These are phyloP conservation scores for Chrysoperla carnea DNA, from an alignment of 1,140 invertebrate species.

Conservation along the genomic window DNA sequence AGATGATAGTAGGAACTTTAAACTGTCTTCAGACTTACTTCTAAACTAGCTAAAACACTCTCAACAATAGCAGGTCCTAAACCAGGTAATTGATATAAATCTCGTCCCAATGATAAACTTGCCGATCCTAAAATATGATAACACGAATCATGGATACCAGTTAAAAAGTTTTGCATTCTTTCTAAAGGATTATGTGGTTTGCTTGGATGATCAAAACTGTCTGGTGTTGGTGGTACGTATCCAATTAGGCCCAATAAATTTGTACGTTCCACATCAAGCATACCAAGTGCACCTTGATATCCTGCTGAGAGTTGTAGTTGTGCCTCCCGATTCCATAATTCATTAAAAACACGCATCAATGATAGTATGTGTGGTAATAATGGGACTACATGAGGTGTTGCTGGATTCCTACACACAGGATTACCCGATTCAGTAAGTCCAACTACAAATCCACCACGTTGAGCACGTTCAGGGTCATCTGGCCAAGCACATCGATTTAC, in stretches of 20 bases:
- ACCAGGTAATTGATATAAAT: slow-evolving; percentile 57
- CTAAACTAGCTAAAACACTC: slow-evolving; percentile 49
- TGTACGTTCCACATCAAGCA: slow-evolving; percentile 50
- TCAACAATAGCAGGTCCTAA: slow-evolving; percentile 37
- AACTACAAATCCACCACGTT: slow-evolving; percentile 63
- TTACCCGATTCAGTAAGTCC: slow-evolving; percentile 55
- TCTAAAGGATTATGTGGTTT: slow-evolving; percentile 37
- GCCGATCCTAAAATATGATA: slow-evolving; percentile 64
- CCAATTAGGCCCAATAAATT: slow-evolving; percentile 39
- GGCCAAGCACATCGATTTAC: slow-evolving; percentile 74
- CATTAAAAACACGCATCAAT: slow-evolving; percentile 58
- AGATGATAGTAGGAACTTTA: too few species aligned
- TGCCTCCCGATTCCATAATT: slow-evolving; percentile 53
- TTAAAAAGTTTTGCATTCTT: slow-evolving; percentile 67
- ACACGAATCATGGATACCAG: slow-evolving; percentile 46
- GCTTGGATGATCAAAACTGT: slow-evolving; percentile 24
- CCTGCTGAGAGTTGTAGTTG: slow-evolving; percentile 39
- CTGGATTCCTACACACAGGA: slow-evolving; percentile 68
- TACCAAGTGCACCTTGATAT: slow-evolving; percentile 45
- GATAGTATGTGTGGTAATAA: slow-evolving; percentile 58
- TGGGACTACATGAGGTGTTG: slow-evolving; percentile 60
- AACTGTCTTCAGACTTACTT: slow-evolving; percentile 31
- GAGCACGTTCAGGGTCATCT: slow-evolving; percentile 57
- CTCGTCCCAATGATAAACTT: slow-evolving; percentile 59
- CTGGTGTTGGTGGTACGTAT: slow-evolving; percentile 21